Conservation (phyloP, 1,140 invertebrate genomes). For the Carcinoscorpius rotundicauda region DNA sequence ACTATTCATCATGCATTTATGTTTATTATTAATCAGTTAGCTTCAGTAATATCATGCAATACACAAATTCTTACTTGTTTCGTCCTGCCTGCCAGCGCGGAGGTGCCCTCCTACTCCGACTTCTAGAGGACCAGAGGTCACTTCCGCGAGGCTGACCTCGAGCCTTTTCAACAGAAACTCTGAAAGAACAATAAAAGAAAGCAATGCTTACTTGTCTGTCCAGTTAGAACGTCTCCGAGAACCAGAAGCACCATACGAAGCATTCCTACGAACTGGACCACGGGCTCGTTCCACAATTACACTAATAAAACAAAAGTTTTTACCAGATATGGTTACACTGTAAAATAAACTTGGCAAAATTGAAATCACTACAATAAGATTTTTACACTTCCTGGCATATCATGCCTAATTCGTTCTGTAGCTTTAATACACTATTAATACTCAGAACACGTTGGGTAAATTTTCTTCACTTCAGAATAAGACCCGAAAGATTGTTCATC, state of each 20-base stretch:
- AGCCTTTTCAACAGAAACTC: slow-evolving; percentile 32
- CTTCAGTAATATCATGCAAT: background rate
- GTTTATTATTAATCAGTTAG: too few relatives aligned
- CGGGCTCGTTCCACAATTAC: slow-evolving; percentile 77
- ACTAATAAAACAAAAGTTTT: slow-evolving; percentile 40
- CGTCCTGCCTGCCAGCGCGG: slow-evolving; percentile 9
- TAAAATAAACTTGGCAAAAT: too few relatives aligned
- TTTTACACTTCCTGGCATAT: too few relatives aligned
- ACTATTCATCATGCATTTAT: too few relatives aligned
- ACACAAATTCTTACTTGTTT: slow-evolving; percentile 14
- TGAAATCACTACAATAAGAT: too few relatives aligned
- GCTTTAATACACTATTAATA: too few relatives aligned
- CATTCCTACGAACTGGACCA: slow-evolving; percentile 56
- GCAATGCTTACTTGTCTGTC: slow-evolving; percentile 48
- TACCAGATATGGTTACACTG: too few relatives aligned
- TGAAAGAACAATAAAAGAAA: slow-evolving; percentile 13
- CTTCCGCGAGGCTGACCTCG: slow-evolving; percentile 25
- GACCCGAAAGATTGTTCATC: too few relatives aligned
- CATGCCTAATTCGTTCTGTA: too few relatives aligned
- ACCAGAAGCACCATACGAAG: slow-evolving; percentile 43
- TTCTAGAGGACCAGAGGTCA: slow-evolving; percentile 17
- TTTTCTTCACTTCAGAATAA: too few relatives aligned
- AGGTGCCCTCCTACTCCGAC: slow-evolving; percentile 14
- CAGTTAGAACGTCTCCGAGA: slow-evolving; percentile 39
- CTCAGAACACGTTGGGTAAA: too few relatives aligned